phyloP scores from a whole-genome alignment of 2,113 vertebrate species.

The Psittacara wagleri region DNA sequence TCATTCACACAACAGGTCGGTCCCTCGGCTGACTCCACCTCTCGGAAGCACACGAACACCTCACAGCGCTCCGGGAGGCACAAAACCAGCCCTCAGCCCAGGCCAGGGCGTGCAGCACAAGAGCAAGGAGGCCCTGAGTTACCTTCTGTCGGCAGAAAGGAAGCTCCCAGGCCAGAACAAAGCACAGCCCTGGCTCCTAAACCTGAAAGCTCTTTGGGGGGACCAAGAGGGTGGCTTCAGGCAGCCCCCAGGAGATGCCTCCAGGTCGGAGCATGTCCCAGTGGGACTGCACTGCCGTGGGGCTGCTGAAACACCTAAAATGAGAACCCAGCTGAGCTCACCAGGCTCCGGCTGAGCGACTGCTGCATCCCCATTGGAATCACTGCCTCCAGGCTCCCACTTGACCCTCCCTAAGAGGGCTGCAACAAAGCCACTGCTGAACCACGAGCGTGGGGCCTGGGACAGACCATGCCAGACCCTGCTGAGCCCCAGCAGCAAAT shows the following conservation, averaged over 20 bases:
- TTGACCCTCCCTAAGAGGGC: not conserved
- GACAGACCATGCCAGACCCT: fast-evolving
- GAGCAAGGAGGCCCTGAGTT: not conserved
- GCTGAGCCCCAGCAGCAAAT: fast-evolving
- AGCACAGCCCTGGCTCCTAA: fast-evolving
- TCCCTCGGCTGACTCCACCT: not conserved
- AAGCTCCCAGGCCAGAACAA: not conserved
- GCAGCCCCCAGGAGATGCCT: not conserved
- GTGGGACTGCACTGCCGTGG: not conserved
- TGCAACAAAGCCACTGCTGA: not conserved
- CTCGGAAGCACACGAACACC: not conserved
- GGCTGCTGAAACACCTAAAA: not conserved
- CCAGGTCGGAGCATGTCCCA: not conserved
- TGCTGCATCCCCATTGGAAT: not conserved
- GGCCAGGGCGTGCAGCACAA: not conserved
- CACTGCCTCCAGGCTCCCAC: not conserved
- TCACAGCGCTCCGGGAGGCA: not conserved
- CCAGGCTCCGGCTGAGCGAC: not conserved
- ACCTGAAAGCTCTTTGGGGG: not conserved
- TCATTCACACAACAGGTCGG: not conserved
- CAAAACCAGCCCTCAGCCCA: not conserved
- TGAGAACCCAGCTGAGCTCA: not conserved
- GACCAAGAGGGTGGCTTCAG: not conserved
- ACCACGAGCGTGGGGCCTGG: fast-evolving
- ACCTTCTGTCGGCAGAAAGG: not conserved